Evolutionary conservation across 23 tunicate genomes (phyloP).

Genomic region (Halocynthia aurantium): DNA sequence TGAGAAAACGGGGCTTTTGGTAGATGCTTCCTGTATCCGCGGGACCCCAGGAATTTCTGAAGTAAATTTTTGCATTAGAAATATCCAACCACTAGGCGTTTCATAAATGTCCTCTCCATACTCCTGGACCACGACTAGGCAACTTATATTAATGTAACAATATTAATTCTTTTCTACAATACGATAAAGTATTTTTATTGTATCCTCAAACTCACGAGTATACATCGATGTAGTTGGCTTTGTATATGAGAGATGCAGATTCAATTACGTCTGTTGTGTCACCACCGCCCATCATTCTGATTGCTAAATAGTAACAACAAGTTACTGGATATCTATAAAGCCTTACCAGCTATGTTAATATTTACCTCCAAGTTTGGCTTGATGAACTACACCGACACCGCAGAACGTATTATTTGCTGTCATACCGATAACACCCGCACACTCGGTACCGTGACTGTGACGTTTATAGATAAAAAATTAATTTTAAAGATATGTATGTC

Average conservation of each 20-base stretch:
- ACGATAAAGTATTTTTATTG: too few species aligned
- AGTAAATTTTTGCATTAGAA: background rate
- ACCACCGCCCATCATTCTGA: background rate
- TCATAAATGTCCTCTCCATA: background rate
- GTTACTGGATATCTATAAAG: background rate
- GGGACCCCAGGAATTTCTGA: slow-evolving; percentile 32
- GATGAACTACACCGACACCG: slow-evolving; percentile 17
- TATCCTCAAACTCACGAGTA: slow-evolving; percentile 18
- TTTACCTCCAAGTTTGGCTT: slow-evolving; percentile 16
- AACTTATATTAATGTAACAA: too few species aligned
- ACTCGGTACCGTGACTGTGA: slow-evolving; percentile 20
- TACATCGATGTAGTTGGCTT: slow-evolving; percentile 21
- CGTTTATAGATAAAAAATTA: background rate
- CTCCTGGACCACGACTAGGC: too few species aligned
- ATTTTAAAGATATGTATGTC: too few species aligned
- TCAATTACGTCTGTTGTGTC: slow-evolving; percentile 4
- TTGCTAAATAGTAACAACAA: background rate
- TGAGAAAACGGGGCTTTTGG: background rate
- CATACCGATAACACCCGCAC: slow-evolving; percentile 24
- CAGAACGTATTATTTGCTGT: slow-evolving; percentile 15
- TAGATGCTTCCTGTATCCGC: slow-evolving; percentile 1
- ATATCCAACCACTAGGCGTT: background rate
- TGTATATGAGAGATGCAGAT: slow-evolving; percentile 14
- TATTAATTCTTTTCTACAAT: too few species aligned
- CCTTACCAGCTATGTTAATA: background rate